Conservation (phyloP, 2,113 vertebrate species). For the Siniperca chuatsi region DNA sequence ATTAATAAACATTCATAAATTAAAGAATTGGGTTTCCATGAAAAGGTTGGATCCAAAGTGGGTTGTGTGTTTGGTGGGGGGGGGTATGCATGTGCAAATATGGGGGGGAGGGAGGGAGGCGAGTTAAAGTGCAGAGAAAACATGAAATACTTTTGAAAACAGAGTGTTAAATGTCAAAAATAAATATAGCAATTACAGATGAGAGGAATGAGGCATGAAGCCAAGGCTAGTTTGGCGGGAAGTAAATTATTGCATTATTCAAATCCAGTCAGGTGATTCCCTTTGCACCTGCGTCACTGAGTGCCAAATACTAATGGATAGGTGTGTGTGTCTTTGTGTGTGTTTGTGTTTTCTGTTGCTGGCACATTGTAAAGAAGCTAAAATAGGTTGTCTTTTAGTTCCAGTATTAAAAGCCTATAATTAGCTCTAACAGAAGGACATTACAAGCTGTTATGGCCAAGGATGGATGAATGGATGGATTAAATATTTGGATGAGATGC, state of each 20-base stretch:
- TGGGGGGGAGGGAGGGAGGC: background rate
- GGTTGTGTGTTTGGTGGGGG: background rate
- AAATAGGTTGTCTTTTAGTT: slow-evolving; percentile 65
- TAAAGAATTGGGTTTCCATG: slow-evolving; percentile 25
- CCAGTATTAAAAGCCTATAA: slow-evolving; percentile 68
- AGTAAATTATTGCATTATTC: slow-evolving; percentile 67
- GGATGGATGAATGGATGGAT: slow-evolving; percentile 62
- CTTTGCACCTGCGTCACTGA: slow-evolving; percentile 49
- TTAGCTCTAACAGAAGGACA: slow-evolving; percentile 68
- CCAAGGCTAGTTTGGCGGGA: slow-evolving; percentile 54
- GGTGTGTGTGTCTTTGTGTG: slow-evolving; percentile 29
- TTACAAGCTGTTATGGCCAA: slow-evolving; percentile 65
- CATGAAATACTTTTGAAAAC: slow-evolving; percentile 29
- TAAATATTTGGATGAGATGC: slow-evolving; percentile 47
- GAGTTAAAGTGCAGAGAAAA: slow-evolving; percentile 30
- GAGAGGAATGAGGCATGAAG: slow-evolving; percentile 34
- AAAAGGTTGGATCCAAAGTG: slow-evolving; percentile 1
- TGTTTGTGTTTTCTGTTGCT: slow-evolving; percentile 11
- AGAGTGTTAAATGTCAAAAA: slow-evolving; percentile 48
- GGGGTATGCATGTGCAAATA: slow-evolving; percentile 1
- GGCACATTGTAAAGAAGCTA: slow-evolving; percentile 59
- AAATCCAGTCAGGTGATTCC: slow-evolving; percentile 77
- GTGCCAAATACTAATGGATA: slow-evolving; percentile 68
- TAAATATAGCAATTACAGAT: slow-evolving; percentile 45
- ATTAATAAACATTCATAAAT: slow-evolving; percentile 49